These are phyloP conservation scores for Lamellibrachia luymesi DNA, from an alignment of 1,140 invertebrate species.

Conservation along the genomic window DNA sequence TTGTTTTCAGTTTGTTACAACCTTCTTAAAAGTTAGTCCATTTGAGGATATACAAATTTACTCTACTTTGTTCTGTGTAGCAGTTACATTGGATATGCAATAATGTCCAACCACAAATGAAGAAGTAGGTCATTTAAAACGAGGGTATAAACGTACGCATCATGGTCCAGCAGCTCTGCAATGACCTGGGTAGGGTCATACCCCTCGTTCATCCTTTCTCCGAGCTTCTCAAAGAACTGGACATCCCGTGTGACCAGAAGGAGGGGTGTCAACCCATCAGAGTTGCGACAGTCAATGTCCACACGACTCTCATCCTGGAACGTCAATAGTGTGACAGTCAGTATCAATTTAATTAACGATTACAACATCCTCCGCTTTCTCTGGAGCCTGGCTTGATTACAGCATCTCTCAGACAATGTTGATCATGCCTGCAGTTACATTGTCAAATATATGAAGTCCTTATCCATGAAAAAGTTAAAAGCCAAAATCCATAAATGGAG, in stretches of 20 bases:
- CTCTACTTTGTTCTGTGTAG: no score
- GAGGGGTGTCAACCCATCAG: slow-evolving; percentile 49
- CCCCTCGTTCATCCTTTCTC: slow-evolving; percentile 39
- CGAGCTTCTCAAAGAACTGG: slow-evolving; percentile 47
- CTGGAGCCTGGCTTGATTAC: neutral
- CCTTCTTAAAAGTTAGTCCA: no score
- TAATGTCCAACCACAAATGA: no score
- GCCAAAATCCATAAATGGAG: no score
- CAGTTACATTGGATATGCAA: no score
- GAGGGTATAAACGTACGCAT: slow-evolving; percentile 42
- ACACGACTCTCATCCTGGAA: slow-evolving; percentile 39
- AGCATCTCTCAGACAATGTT: no score
- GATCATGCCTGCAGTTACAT: no score
- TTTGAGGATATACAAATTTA: no score
- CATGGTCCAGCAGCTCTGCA: slow-evolving; percentile 38
- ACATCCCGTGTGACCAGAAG: slow-evolving; percentile 48
- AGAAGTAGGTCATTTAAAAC: no score
- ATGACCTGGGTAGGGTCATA: slow-evolving; percentile 50
- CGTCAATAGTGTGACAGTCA: neutral
- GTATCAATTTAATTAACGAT: neutral
- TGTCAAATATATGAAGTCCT: no score
- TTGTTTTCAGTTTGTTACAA: no score
- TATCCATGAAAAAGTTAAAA: no score
- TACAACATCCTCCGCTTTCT: neutral
- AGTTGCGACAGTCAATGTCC: slow-evolving; percentile 50